Conservation (phyloP, 2,113 vertebrate species). For the Phoxinus phoxinus region DNA sequence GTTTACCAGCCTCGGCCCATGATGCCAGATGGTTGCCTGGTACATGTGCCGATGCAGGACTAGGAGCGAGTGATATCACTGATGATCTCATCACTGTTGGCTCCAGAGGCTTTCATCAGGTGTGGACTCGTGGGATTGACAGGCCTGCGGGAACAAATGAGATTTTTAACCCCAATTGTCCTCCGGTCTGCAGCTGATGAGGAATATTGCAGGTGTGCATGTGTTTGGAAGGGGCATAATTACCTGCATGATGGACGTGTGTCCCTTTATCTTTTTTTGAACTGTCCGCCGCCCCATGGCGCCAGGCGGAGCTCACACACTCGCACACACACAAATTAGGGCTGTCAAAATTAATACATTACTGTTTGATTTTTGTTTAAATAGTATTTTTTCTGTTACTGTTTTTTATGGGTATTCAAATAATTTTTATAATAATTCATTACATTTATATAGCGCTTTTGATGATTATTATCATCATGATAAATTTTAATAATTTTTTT, state of each 20-base stretch:
- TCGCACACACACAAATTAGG: background rate
- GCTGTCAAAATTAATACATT: background rate
- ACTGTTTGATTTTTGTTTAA: background rate
- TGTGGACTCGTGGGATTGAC: slow-evolving; percentile 18
- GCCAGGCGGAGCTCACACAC: background rate
- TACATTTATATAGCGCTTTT: no score
- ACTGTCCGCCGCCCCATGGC: background rate
- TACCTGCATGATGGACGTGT: slow-evolving; percentile 35
- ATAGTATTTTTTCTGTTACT: background rate
- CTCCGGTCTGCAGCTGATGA: background rate
- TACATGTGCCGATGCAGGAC: background rate
- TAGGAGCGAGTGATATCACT: background rate
- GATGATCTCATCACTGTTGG: slow-evolving; percentile 24
- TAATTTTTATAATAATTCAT: no score
- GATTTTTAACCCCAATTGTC: slow-evolving; percentile 18
- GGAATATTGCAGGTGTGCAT: background rate
- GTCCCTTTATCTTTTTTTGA: slow-evolving; percentile 13
- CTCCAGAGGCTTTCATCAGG: background rate
- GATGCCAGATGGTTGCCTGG: slow-evolving; percentile 27
- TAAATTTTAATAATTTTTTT: background rate
- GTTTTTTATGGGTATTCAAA: background rate
- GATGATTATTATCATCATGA: background rate
- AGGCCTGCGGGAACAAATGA: background rate
- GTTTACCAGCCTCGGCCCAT: background rate
- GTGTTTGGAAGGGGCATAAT: slow-evolving; percentile 27